Evolutionary conservation across 64 coral and sea anemone species (phyloP).

Genomic region (Stichodactyla mertensii): DNA sequence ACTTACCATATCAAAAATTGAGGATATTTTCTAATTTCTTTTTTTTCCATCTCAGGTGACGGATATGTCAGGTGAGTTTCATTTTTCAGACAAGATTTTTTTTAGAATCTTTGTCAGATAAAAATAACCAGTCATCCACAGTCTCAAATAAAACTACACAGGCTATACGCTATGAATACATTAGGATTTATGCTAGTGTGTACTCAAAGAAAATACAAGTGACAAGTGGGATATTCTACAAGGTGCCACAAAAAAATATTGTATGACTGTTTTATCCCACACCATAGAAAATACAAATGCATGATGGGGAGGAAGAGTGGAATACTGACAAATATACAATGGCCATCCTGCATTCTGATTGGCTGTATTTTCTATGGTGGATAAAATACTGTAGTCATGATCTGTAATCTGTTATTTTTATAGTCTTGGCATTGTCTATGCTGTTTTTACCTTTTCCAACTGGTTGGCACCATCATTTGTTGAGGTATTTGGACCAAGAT

Average conservation of each 20-base stretch:
- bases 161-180: neutral
- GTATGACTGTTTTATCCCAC: too few relatives aligned
- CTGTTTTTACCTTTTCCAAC: slow-evolving; percentile 63
- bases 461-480: slow-evolving; percentile 74
- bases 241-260: too few relatives aligned
- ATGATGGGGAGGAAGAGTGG: too few relatives aligned
- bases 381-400: neutral
- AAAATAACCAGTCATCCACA: too few relatives aligned
- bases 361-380: too few relatives aligned
- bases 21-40: neutral
- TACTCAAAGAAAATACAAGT: too few relatives aligned
- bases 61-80: slow-evolving; percentile 14
- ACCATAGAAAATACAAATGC: too few relatives aligned
- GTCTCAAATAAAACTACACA: neutral
- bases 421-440: slow-evolving; percentile 67
- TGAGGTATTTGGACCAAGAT: slow-evolving; percentile 54
- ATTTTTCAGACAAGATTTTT: neutral
- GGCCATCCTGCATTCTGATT: too few relatives aligned
- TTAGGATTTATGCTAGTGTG: neutral
- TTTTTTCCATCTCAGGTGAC: neutral
- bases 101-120: too few relatives aligned
- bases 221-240: too few relatives aligned
- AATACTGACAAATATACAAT: too few relatives aligned
- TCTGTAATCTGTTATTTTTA: neutral
- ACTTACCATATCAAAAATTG: neutral